A percentile compares a stretch with the other conserved stretches of the same genome.
These are phyloP conservation scores for Eriosoma lanigerum DNA, from an alignment of 1,140 invertebrate genomes.

Conservation along the genomic window DNA sequence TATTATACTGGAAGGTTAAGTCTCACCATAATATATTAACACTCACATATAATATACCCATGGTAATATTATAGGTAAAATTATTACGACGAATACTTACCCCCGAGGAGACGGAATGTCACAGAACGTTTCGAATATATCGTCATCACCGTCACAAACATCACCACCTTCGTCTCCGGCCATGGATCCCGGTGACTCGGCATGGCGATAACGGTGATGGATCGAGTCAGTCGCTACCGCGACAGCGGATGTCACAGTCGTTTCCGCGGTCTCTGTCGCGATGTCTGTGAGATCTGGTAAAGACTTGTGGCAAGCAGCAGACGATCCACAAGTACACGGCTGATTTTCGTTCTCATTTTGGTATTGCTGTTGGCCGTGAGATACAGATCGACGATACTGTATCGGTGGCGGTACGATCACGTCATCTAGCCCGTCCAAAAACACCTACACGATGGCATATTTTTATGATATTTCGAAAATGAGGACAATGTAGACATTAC, in stretches of 20 bases:
- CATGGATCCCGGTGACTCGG: constrained; percentile 10
- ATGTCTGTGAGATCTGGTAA: constrained; percentile 72
- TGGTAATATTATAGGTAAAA: too few relatives aligned
- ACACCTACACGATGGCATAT: constrained; percentile 29
- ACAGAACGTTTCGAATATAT: constrained; percentile 25
- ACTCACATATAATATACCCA: too few relatives aligned
- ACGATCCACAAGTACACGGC: neutral
- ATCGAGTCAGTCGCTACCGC: neutral
- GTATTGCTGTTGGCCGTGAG: constrained; percentile 20
- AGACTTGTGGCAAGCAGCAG: constrained; percentile 72
- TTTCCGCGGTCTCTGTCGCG: constrained; percentile 56
- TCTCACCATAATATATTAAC: too few relatives aligned
- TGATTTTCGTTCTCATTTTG: neutral
- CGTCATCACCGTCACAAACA: neutral
- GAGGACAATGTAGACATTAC: too few relatives aligned
- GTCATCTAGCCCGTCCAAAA: constrained; percentile 53
- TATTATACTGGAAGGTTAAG: too few relatives aligned
- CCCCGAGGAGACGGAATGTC: constrained; percentile 7
- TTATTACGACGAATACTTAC: neutral
- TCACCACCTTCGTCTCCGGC: neutral
- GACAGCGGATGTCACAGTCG: neutral
- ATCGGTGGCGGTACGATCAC: constrained; percentile 36
- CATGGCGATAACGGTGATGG: neutral
- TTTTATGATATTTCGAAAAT: too few relatives aligned
- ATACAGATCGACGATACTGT: constrained; percentile 31